Base-by-base conservation (phyloP, 2,113 vertebrate genomes). In the Cyprinodon variegatus region DNA sequence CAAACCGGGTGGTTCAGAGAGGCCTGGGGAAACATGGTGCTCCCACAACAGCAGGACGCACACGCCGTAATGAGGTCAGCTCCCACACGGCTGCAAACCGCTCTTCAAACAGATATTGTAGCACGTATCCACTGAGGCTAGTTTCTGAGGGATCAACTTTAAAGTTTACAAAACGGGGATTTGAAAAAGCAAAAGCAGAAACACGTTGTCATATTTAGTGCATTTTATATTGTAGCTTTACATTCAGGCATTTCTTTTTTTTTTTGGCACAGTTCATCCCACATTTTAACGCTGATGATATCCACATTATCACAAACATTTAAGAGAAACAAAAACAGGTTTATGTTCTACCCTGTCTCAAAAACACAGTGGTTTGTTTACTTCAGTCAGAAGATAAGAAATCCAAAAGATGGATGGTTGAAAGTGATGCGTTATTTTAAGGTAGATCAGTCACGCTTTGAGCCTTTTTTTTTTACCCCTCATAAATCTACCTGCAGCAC, bases 51-150 rank as follows among this genome's bases (percentile, higher is more conserved):
- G 77, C n/a, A 48, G 80, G 66, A 82, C 81, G 74, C 74, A 74
- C 78, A 84, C 73, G 39, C 76, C 79, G 70, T 79, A 83, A 88
- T 85, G 82, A 87, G 88, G 85, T 74, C 43, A 68, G 68, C 70
- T 83, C 85, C 83, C 83, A 48, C 53, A 75, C 4, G 68, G 38
- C 72, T 22, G n/a, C 22, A 14, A 3, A 22, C 68, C 6, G 1
- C 46, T 78, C 63, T 65, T 86, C 79, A 74, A 65, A 66, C 64
- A n/a, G 61, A 7, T 53, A 53, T 53, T 53, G 15, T 20, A 53
- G 20, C 50, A 20, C 50, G 15, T 7, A 20, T 8, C 20, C 50
- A 57, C 50, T 57, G 14, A 57, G 50, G 71, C 68, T 59, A 29
- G 41, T 77, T 79, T 65, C 77, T 83, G 71, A 72, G 84, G 76